phyloP scores from a whole-genome alignment of 1,140 invertebrate species.

The Maconellicoccus hirsutus region DNA sequence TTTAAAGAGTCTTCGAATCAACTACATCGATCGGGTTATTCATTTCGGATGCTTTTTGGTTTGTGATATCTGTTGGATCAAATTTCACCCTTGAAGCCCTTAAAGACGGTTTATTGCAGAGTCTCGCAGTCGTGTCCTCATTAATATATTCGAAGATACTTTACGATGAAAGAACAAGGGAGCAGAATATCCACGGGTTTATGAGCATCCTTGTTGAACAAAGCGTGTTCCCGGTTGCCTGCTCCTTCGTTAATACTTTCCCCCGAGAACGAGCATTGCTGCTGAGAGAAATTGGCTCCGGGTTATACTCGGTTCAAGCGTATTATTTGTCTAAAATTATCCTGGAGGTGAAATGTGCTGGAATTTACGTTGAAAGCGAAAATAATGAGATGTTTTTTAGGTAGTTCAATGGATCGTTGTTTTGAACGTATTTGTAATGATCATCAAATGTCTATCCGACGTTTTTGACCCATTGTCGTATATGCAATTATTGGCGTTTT shows the following conservation, averaged over 20 bases:
- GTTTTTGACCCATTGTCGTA: constrained; percentile 36
- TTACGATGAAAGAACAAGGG: constrained; percentile 43
- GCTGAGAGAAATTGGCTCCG: constrained; percentile 50
- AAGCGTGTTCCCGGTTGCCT: constrained; percentile 56
- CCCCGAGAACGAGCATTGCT: constrained; percentile 52
- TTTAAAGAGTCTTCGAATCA: neutral
- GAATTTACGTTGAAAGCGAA: no score
- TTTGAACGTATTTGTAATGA: constrained; percentile 43
- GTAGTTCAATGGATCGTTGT: constrained; percentile 47
- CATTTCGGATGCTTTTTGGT: no score
- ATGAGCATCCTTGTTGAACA: constrained; percentile 55
- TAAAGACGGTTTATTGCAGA: neutral
- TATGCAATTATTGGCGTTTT: constrained; percentile 33
- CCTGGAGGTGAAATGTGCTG: constrained; percentile 42
- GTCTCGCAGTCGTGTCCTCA: neutral
- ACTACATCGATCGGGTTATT: neutral
- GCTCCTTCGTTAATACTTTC: constrained; percentile 54
- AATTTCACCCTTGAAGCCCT: no score
- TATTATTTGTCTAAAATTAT: constrained; percentile 61
- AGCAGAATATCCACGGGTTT: constrained; percentile 58
- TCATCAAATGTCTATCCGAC: constrained; percentile 43
- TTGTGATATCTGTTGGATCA: neutral
- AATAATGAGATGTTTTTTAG: constrained; percentile 37
- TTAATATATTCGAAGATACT: neutral
- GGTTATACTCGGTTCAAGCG: constrained; percentile 48